Percentiles rank a stretch among this genome's conserved stretches.
These are phyloP conservation scores for Atta cephalotes DNA, from an alignment of 1,140 invertebrate genomes.

Conservation along the genomic window DNA sequence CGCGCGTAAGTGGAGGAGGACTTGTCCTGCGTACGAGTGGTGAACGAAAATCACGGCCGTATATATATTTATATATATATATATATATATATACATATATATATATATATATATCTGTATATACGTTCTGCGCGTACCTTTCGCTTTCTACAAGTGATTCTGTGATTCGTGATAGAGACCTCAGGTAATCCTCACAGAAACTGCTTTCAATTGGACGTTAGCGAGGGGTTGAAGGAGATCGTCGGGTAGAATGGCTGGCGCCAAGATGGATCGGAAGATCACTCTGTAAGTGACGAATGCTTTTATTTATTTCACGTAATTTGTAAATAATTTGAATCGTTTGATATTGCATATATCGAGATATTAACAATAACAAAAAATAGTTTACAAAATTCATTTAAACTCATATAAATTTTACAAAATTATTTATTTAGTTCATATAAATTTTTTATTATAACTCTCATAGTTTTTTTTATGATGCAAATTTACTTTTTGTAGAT, in stretches of 20 bases:
- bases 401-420: background rate
- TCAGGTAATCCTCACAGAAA: background rate
- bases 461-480: too few species aligned
- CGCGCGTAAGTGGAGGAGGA: constrained; percentile 62
- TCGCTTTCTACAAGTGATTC: constrained; percentile 69
- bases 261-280: constrained; percentile 71
- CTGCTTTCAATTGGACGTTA: background rate
- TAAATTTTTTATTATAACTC: background rate
- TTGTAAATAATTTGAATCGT: background rate
- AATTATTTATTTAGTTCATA: background rate
- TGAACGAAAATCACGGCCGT: constrained; percentile 59
- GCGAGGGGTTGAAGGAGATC: constrained; percentile 42
- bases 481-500: background rate
- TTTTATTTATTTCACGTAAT: background rate
- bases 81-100: background rate
- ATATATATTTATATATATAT: background rate
- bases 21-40: constrained; percentile 46
- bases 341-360: too few species aligned
- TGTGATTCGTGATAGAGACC: constrained; percentile 68
- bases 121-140: constrained; percentile 39
- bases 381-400: background rate
- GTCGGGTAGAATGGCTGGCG: constrained; percentile 40
- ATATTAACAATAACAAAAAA: background rate
- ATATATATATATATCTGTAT: background rate
- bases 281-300: constrained; percentile 64